Evolutionary conservation across 2,797 vertebrate genomes (phyloP).

Genomic region (Hippoglossus hippoglossus): DNA sequence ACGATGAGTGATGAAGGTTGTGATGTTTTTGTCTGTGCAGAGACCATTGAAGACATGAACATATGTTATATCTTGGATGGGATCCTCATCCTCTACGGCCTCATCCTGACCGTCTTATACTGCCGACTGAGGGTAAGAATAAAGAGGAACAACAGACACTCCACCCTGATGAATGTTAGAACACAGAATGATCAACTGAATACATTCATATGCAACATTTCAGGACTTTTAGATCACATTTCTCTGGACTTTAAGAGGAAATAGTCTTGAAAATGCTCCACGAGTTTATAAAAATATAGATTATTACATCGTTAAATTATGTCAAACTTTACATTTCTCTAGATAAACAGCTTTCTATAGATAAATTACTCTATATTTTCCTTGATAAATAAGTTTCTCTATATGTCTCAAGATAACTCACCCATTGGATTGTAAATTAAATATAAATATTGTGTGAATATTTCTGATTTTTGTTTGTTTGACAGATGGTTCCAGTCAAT

Average conservation of each 20-base stretch:
- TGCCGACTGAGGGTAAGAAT: constrained; percentile 88
- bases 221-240: too few relatives aligned
- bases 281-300: not conserved
- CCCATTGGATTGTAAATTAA: not conserved
- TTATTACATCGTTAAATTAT: too few relatives aligned
- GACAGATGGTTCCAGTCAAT: constrained; percentile 34
- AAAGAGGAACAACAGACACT: constrained; percentile 7
- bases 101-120: constrained; percentile 89
- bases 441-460: not conserved
- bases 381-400: too few relatives aligned
- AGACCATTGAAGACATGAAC: constrained; percentile 59
- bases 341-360: too few relatives aligned
- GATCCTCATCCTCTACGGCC: constrained; percentile 88
- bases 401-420: not conserved
- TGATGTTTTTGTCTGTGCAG: constrained; percentile 33
- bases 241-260: not conserved
- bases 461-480: constrained; percentile 8
- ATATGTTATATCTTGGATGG: constrained; percentile 90
- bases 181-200: too few relatives aligned
- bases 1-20: not conserved
- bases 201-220: too few relatives aligned
- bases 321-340: too few relatives aligned
- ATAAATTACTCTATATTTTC: too few relatives aligned
- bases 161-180: not conserved
- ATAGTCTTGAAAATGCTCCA: too few relatives aligned